Evolutionary conservation across 2,113 vertebrate species (phyloP), one percentile per base, ranked within the genome.

Genomic region (Erythrolamprus reginae): DNA sequence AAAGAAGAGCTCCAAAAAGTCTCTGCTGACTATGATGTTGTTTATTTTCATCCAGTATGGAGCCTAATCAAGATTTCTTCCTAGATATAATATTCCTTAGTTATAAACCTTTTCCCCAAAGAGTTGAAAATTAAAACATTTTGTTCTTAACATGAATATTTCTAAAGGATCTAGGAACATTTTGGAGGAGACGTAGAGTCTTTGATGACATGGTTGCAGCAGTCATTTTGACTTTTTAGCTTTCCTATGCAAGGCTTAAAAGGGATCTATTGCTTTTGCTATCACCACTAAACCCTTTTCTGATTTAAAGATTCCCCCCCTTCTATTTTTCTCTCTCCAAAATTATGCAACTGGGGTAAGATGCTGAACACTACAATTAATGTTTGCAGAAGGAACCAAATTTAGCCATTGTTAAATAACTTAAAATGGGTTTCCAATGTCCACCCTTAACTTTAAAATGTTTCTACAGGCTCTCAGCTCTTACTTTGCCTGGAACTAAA

Each of bases 1-100:
- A 93, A 98, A 56, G 97, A 96, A 61, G 98, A 98, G 51, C 96
- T 99, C 82, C 97, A 93, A 94, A 97, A 95, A 4, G 96, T 98
- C 52, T 98, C 98, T 23, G 90, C 93, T 91, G 97, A 98, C 86
- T 99, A 96, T 1, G 98, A 98, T 5, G 98, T 98, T 13, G 98
- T 99, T 93, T 99, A 98, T 96, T 99, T 99, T 94, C 99, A 99
- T 91, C 98, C 97, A 93, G 99, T 99, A 85, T 86, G 98, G 93
- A 61, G 0, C 77, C 38, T 55, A 89, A n/a, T 58, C 48, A 12
- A 42, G 42, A 19, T 17, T 10, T 10, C 15, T 87, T 85, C n/a
- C 33, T 45, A 45, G 84, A 65, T 6, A 26, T 38, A 24, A 28
- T 38, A 0, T 45, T 70, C 26, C 48, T 53, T 24, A 33, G 42